Evolutionary conservation across 2,797 vertebrate genomes (phyloP), one percentile per base, ranked within the genome.

Genomic region (Brotula barbata): DNA sequence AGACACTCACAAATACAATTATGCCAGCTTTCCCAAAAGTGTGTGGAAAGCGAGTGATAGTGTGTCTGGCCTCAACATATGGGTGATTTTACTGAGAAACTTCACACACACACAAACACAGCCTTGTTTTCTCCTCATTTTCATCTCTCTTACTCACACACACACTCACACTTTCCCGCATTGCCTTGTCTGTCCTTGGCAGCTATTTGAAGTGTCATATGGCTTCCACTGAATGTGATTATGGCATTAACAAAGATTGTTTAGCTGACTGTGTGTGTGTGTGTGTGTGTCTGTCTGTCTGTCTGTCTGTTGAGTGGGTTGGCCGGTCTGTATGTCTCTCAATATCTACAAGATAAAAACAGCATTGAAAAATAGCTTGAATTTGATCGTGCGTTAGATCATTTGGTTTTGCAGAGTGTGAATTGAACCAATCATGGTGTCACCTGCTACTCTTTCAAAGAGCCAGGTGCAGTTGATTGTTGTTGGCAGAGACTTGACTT

Each of bases 41-140:
- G 78, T 77, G 42, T 71, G 46, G 58, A 78, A 85, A 73, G 73
- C 77, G 44, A 75, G 83, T 83, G 87, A 86, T 88, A 75, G 68
- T 71, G 81, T 25, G 86, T 36, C 72, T 85, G 74, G 87, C 85
- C 85, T 85, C 71, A 84, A 61, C 86, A 88, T 89, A 87, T 86
- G 82, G 81, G 57, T 50, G 45, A 64, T 77, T 81, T 80, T 68
- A 63, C 71, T 53, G 76, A 75, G 55, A 78, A 80, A 83, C 83
- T 85, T 82, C 62, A 77, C 83, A 70, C 58, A 46, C 52, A 53
- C 54, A 51, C 49, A 47, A 23, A 49, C 46, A 16, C 17, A 59
- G 23, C 49, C 53, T 70, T 64, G 68, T 73, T 68, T 68, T 63
- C 39, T 69, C 47, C 41, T 49, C 68, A 68, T 81, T 81, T 83